Base-by-base conservation (phyloP, 2,797 vertebrate species). In the Microhierax caerulescens region DNA sequence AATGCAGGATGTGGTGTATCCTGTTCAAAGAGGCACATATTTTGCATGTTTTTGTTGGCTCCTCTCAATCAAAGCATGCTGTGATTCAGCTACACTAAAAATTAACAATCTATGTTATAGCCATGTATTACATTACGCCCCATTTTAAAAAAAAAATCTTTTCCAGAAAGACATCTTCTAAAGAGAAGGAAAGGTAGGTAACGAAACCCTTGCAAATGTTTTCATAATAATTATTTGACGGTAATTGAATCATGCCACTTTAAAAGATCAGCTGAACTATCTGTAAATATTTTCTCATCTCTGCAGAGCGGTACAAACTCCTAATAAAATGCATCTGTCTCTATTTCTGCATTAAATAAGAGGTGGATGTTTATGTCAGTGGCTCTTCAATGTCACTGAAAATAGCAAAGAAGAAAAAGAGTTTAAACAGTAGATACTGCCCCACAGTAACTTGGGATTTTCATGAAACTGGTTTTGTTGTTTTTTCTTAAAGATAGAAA, bases 1-100 rank as follows among this genome's bases (percentile, higher is more conserved):
- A 97, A 95, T 97, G 95, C 97, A 98, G 98, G 98, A 98, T 98
- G 98, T 98, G 97, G 98, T 94, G 93, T 98, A 98, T 98, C 97
- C 97, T 98, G 96, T 98, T 98, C 97, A 98, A 98, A 98, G 97
- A 96, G 73, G 88, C 93, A 61, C 95, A 97, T 97, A 95, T 90
- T 97, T 96, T n/a, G 72, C 88, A 79, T 98, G 97, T 98, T 98
- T 98, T 93, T 97, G 92, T 98, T 98, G 98, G 98, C 98, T 97
- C 77, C 93, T 96, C 94, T 95, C 93, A 97, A 95, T 95, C 97
- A 97, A 96, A 97, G 96, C 96, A 95, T 94, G 95, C 97, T 97
- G 97, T 95, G 97, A 97, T 97, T 97, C 92, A 94, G 90, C 97
- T 97, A 93, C 95, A 97, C 95, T 97, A 97, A 97, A 97, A 97